phyloP scores from a whole-genome alignment of 2,797 vertebrate species.

The Danio kyathit region DNA sequence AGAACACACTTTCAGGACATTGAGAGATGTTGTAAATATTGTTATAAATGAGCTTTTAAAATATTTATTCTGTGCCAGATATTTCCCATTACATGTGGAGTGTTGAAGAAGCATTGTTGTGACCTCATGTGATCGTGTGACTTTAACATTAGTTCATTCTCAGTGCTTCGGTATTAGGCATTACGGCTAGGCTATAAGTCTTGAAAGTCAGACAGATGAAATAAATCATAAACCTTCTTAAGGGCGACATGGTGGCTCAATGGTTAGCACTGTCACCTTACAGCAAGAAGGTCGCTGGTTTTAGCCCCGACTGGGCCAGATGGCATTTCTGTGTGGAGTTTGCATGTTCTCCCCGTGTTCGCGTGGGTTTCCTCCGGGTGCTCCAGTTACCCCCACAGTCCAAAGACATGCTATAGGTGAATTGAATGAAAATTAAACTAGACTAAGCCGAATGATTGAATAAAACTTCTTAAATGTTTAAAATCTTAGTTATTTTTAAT shows the following conservation, averaged over 20 bases:
- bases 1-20: constrained; percentile 27
- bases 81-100: constrained; percentile 1
- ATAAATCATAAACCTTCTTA: neutral
- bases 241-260: no score
- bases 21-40: constrained; percentile 33
- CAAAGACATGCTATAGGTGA: no score
- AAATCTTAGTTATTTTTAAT: neutral
- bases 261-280: no score
- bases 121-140: constrained; percentile 6
- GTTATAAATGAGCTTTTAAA: constrained; percentile 20
- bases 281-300: no score
- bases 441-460: no score
- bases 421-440: no score
- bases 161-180: neutral
- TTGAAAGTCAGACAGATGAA: neutral
- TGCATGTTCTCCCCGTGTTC: no score
- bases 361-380: no score
- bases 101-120: neutral
- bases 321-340: no score
- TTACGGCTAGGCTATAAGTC: neutral
- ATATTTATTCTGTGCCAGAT: constrained; percentile 3
- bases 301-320: no score
- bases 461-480: no score
- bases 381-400: no score
- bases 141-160: neutral